phyloP scores from a whole-genome alignment of 2,113 vertebrate species.

The Oreochromis spilurus region DNA sequence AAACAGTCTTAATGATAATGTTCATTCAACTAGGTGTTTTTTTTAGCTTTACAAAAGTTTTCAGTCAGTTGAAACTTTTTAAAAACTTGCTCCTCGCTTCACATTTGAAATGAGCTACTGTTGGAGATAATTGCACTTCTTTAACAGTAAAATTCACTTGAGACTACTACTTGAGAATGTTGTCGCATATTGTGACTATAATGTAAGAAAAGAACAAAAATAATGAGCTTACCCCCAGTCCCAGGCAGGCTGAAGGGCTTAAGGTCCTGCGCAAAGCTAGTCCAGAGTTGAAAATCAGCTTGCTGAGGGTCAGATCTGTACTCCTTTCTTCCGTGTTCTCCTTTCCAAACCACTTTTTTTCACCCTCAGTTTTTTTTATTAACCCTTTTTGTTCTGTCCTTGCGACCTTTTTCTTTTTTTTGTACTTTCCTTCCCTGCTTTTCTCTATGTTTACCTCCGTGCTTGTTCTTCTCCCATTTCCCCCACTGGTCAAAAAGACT shows the following conservation, averaged over 20 bases:
- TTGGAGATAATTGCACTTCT: background rate
- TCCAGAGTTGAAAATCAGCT: conserved; percentile 34
- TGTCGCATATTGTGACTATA: fast-evolving
- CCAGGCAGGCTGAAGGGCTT: conserved; percentile 23
- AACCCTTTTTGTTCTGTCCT: background rate
- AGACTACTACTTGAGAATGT: background rate
- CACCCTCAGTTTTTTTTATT: background rate
- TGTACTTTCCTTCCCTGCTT: background rate
- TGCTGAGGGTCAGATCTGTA: background rate
- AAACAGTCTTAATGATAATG: background rate
- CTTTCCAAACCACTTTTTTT: background rate
- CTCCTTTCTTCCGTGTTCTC: background rate
- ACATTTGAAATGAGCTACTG: background rate
- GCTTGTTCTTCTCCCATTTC: background rate
- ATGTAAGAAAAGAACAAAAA: background rate
- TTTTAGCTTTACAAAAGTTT: background rate
- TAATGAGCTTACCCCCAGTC: conserved; percentile 51
- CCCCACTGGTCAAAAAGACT: background rate
- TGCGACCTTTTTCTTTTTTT: background rate
- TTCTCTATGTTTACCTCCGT: background rate
- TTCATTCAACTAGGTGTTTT: background rate
- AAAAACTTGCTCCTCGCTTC: background rate
- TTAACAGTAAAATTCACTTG: background rate
- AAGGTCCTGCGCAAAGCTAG: background rate
- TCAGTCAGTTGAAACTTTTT: background rate